phyloP scores from a whole-genome alignment of 2,888 invertebrate genomes.

The Andricus quercusramuli region DNA sequence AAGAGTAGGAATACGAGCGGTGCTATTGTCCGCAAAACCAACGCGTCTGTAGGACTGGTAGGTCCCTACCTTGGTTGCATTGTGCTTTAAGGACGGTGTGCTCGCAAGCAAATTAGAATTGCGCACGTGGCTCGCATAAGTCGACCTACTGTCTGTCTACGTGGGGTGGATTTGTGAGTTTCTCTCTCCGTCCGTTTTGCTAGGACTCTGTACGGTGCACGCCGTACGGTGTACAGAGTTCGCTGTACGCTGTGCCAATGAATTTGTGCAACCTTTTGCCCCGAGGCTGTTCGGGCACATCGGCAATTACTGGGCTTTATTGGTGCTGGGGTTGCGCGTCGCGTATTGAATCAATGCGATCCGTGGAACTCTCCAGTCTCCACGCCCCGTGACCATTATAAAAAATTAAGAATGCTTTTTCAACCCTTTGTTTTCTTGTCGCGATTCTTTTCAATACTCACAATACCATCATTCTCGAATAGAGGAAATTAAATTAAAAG shows the following conservation, averaged over 20 bases:
- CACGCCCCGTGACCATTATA: constrained; percentile 21
- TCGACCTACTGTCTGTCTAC: constrained; percentile 65
- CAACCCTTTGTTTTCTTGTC: neutral
- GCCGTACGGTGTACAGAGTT: neutral
- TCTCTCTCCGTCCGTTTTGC: constrained; percentile 45
- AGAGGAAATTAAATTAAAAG: neutral
- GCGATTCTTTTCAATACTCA: neutral
- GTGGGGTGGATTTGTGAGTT: constrained; percentile 65
- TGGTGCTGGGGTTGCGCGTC: constrained; percentile 68
- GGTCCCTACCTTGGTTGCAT: constrained; percentile 56
- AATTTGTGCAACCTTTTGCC: constrained; percentile 46
- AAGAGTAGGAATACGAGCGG: constrained; percentile 51
- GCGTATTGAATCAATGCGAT: constrained; percentile 71
- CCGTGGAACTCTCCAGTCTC: constrained; percentile 49
- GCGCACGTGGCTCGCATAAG: constrained; percentile 74
- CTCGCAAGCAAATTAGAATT: constrained; percentile 75
- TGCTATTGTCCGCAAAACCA: constrained; percentile 57
- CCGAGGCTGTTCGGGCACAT: constrained; percentile 57
- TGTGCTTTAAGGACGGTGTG: constrained; percentile 63
- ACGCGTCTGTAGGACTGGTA: constrained; percentile 55
- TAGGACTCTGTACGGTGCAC: constrained; percentile 21
- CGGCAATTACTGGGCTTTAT: constrained; percentile 74
- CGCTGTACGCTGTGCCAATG: constrained; percentile 36
- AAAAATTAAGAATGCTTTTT: constrained; percentile 24
- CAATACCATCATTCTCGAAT: neutral